A percentile compares a stretch with the other conserved stretches of the same genome.
Evolutionary conservation across 1,140 invertebrate species (phyloP).

Genomic region (Contarinia nasturtii): DNA sequence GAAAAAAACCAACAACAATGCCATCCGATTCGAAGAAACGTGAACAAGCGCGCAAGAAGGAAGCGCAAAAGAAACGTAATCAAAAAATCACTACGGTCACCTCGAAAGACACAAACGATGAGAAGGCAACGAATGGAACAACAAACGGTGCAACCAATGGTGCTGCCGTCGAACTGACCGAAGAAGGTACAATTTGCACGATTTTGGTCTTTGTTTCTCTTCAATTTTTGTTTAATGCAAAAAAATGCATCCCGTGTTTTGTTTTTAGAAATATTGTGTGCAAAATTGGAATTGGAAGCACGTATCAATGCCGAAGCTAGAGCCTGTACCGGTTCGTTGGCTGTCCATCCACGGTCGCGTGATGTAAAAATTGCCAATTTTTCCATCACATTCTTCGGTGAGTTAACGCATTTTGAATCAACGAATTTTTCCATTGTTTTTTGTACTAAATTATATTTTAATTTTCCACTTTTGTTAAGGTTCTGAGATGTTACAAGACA

Average conservation of each 20-base stretch:
- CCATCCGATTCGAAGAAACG: constrained; percentile 96
- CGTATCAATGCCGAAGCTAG: constrained; percentile 81
- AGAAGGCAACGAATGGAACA: constrained; percentile 20
- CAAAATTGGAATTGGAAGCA: constrained; percentile 77
- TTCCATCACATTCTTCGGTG: constrained; percentile 97
- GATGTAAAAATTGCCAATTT: constrained; percentile 96
- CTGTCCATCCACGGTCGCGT: constrained; percentile 83
- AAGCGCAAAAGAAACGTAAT: constrained; percentile 65
- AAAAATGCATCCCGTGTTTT: constrained; percentile 3
- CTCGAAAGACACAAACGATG: constrained; percentile 14
- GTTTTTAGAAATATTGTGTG: constrained; percentile 57
- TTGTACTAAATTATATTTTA: too few species aligned
- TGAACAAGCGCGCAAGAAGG: constrained; percentile 92
- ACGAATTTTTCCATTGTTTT: too few species aligned
- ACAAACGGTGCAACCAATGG: constrained; percentile 17
- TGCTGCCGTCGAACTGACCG: constrained; percentile 25
- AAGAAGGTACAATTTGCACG: constrained; percentile 25
- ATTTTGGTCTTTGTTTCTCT: constrained; percentile 3
- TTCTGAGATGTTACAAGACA: constrained; percentile 85
- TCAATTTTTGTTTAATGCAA: constrained; percentile 4
- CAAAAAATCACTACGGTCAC: constrained; percentile 37
- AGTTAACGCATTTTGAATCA: too few species aligned
- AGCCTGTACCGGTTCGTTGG: constrained; percentile 84
- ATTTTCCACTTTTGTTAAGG: too few species aligned
- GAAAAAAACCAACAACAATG: too few species aligned